Conservation (phyloP, 2,888 invertebrate genomes). For the Alloplasta piceator region DNA sequence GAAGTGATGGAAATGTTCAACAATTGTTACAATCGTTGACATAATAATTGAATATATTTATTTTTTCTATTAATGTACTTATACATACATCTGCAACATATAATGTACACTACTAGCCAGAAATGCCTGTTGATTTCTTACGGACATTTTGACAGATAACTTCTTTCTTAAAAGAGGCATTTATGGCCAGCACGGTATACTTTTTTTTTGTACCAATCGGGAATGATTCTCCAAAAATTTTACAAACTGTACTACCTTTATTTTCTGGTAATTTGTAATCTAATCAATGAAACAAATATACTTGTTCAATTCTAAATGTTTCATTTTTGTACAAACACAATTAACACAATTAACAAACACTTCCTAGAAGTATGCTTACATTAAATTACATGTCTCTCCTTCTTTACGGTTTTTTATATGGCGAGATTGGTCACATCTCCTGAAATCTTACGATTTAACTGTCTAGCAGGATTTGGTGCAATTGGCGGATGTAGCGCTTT, state of each 20-base stretch:
- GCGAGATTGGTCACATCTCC: neutral
- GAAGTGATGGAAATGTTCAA: too few relatives aligned
- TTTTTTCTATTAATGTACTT: neutral
- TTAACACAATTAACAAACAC: too few relatives aligned
- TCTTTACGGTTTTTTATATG: neutral
- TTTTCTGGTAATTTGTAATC: too few relatives aligned
- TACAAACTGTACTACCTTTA: neutral
- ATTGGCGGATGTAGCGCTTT: conserved; percentile 1
- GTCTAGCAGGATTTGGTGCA: neutral
- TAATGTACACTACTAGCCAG: too few relatives aligned
- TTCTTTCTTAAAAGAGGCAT: too few relatives aligned
- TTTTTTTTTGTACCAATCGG: neutral
- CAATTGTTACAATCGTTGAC: neutral
- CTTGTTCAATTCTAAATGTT: too few relatives aligned
- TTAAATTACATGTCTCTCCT: neutral
- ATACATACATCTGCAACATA: conserved; percentile 1
- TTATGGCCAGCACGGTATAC: too few relatives aligned
- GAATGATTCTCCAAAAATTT: neutral
- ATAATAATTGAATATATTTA: neutral
- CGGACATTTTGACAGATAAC: too few relatives aligned
- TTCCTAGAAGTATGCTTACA: too few relatives aligned
- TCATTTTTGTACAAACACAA: too few relatives aligned
- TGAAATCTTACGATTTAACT: neutral
- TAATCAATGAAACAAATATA: too few relatives aligned
- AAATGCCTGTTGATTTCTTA: too few relatives aligned